Conservation (phyloP, 30 jellyfish, hydroid and myxozoan genomes). For the Catostylus mosaicus region DNA sequence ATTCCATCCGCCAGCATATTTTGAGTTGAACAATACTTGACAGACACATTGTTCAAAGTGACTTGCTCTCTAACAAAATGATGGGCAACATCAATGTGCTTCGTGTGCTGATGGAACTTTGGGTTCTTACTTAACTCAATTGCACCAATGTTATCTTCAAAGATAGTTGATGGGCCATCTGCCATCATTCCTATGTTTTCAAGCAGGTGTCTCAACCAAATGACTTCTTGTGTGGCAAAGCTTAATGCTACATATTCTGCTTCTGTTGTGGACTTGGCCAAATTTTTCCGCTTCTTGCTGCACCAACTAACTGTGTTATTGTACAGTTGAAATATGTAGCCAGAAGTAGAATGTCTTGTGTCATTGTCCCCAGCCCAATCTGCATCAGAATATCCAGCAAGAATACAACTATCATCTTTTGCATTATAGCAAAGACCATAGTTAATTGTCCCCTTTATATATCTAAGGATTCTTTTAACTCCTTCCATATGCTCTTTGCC, state of each 20-base stretch:
- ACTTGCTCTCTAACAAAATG: constrained; percentile 58
- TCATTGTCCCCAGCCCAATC: constrained; percentile 62
- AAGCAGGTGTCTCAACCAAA: constrained; percentile 35
- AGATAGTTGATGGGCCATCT: constrained; percentile 28
- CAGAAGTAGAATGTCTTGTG: constrained; percentile 55
- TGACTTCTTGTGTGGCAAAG: constrained; percentile 39
- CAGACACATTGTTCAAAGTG: constrained; percentile 2
- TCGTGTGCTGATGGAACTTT: constrained; percentile 45
- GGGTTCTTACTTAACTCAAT: constrained; percentile 44
- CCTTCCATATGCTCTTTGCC: constrained; percentile 40
- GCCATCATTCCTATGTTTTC: constrained; percentile 13
- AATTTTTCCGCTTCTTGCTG: constrained; percentile 19
- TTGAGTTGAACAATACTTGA: constrained; percentile 69
- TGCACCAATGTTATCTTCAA: constrained; percentile 36
- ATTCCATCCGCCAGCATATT: constrained; percentile 64
- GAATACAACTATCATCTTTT: not conserved
- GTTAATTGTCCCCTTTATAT: constrained; percentile 22
- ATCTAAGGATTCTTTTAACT: constrained; percentile 19
- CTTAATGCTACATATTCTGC: constrained; percentile 52
- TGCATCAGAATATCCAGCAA: constrained; percentile 35
- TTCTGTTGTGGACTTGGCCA: constrained; percentile 47
- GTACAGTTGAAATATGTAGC: constrained; percentile 30
- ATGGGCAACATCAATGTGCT: constrained; percentile 53
- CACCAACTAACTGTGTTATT: constrained; percentile 43
- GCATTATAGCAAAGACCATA: constrained; percentile 13